A percentile compares a stretch with the other conserved stretches of the same genome.
Evolutionary conservation across 2,888 invertebrate genomes (phyloP).

Genomic region (Pocota personata): DNA sequence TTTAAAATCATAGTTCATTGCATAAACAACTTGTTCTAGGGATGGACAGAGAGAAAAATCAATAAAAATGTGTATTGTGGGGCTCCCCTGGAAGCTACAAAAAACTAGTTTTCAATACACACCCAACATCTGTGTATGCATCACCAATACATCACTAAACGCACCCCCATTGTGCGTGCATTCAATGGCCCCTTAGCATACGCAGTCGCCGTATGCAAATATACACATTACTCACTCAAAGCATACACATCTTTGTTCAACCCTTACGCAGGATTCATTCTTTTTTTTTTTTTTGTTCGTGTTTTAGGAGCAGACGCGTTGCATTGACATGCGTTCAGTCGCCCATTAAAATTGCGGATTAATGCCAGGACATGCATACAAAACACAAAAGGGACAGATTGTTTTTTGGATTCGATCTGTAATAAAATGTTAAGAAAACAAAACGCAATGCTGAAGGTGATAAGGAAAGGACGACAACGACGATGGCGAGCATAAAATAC

Average conservation of each 20-base stretch:
- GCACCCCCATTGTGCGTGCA: constrained; percentile 71
- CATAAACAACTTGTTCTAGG: constrained; percentile 47
- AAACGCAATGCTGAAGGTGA: constrained; percentile 16
- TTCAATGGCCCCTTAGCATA: constrained; percentile 60
- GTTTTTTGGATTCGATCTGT: constrained; percentile 2
- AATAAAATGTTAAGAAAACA: constrained; percentile 9
- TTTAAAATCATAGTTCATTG: constrained; percentile 37
- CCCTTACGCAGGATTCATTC: constrained; percentile 65
- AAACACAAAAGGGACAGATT: constrained; percentile 18
- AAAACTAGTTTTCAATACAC: constrained; percentile 64
- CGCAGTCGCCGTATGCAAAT: constrained; percentile 73
- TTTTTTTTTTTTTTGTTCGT: constrained; percentile 6
- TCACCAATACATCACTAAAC: constrained; percentile 43
- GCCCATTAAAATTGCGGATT: constrained; percentile 56
- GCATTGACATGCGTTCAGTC: constrained; percentile 69
- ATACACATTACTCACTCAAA: constrained; percentile 48
- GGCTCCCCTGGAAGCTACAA: constrained; percentile 50
- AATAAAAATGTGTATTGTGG: constrained; percentile 57
- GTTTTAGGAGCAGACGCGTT: constrained; percentile 65
- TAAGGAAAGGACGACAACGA: too few relatives aligned
- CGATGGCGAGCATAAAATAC: neutral
- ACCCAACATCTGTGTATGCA: constrained; percentile 44
- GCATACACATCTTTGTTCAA: constrained; percentile 41
- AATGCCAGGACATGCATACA: constrained; percentile 36
- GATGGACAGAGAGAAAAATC: constrained; percentile 63